Base-by-base conservation (phyloP, 2,797 vertebrate genomes). In the Poeciliopsis turneri region DNA sequence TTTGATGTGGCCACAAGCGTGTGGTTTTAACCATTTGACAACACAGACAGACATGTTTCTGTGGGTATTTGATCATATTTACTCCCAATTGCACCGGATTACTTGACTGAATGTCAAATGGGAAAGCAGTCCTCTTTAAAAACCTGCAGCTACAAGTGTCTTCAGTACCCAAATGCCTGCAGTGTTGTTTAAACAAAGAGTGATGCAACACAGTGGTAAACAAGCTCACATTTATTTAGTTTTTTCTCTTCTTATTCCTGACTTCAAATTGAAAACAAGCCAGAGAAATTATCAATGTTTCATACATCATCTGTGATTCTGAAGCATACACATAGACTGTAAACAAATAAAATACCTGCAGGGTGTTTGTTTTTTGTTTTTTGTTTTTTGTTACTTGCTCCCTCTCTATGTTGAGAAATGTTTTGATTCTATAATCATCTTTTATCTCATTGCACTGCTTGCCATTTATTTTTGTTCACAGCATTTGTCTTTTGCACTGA, bases 1-100 rank as follows among this genome's bases (percentile, higher is more conserved):
- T 91, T 84, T 74, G 57, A 82, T 78, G 73, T 3, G 47, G 76
- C 66, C 88, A 80, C 82, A 85, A 92, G 80, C 20, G 8, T 51
- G 43, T 39, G 20, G 23, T 51, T 81, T 79, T 78, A 74, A 78
- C 71, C n/a, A 46, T 72, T 64, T 25, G 55, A 5, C 79, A 75
- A 82, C 80, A 69, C 59, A 72, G 75, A 84, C 74, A 69, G 18
- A 75, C 16, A 2, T 78, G 15, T 77, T 70, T 41, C 53, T 76
- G 70, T 64, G 46, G 43, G 70, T 64, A 36, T 41, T 41, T 43
- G 59, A 83, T 83, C 25, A 23, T 6, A 53, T 55, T 82, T 75
- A 28, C 1, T 77, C 69, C 59, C 25, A 47, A 2, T 70, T n/a
- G 15, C 55, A 87, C 25, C 53, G 46, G 47, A 72, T 77, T 12